phyloP scores from a whole-genome alignment of 2,113 vertebrate genomes.

The Phrynocephalus versicolor region DNA sequence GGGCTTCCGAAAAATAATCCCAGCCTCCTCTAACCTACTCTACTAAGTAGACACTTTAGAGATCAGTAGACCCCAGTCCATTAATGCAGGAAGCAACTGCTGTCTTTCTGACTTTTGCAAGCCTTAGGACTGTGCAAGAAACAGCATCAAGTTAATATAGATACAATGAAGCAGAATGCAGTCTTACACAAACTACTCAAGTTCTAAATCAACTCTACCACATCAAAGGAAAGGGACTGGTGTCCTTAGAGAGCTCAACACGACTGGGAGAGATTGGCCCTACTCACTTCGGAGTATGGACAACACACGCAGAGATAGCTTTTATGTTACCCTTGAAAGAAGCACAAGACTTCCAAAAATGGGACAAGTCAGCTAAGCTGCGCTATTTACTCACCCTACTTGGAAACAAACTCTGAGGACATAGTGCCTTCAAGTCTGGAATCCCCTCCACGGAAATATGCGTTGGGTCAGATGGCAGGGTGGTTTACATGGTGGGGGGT shows the following conservation, averaged over 20 bases:
- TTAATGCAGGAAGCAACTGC: neutral
- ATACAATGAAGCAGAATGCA: neutral
- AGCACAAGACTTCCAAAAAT: constrained; percentile 3
- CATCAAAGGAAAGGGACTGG: too few species aligned
- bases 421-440: too few species aligned
- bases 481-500: neutral
- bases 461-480: neutral
- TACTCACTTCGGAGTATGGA: neutral
- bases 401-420: too few species aligned
- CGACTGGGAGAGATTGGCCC: too few species aligned
- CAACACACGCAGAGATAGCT: neutral
- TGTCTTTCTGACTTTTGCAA: neutral
- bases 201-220: neutral
- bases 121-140: neutral
- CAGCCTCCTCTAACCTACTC: neutral
- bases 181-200: neutral
- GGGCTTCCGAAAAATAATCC: neutral
- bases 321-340: neutral
- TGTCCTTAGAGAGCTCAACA: too few species aligned
- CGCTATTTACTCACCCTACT: neutral
- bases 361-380: neutral
- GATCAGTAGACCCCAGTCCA: neutral
- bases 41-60: neutral
- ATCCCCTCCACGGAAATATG: neutral
- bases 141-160: neutral